phyloP scores from a whole-genome alignment of 2,113 vertebrate genomes.

The Nothoprocta perdicaria region DNA sequence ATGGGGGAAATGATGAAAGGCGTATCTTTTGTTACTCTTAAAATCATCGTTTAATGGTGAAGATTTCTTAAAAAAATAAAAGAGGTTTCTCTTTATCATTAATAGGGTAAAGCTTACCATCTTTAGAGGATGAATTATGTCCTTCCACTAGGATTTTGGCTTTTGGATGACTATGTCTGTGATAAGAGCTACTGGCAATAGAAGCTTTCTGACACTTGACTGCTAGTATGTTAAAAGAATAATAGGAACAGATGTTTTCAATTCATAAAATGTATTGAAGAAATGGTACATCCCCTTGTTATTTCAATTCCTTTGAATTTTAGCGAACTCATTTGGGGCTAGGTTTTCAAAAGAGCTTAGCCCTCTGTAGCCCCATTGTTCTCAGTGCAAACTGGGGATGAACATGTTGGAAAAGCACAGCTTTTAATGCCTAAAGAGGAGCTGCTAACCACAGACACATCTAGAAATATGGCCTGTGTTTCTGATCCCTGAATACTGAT shows the following conservation, averaged over 20 bases:
- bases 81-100: not conserved
- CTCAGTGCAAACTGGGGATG: conserved; percentile 20
- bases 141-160: not conserved
- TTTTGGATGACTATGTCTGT: conserved; percentile 1
- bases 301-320: conserved; percentile 63
- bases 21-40: not conserved
- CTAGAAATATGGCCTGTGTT: conserved; percentile 6
- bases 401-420: conserved; percentile 5
- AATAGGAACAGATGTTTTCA: conserved; percentile 67
- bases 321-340: conserved; percentile 46
- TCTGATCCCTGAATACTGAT: conserved; percentile 42
- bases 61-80: not conserved
- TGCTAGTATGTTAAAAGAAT: conserved; percentile 52
- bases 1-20: not conserved
- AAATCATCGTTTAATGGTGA: not conserved
- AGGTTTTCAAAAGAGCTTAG: conserved; percentile 49
- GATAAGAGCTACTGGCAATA: conserved; percentile 26
- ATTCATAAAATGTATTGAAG: conserved; percentile 44
- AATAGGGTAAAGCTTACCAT: conserved; percentile 2
- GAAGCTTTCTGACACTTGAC: conserved; percentile 13
- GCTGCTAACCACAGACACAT: not conserved
- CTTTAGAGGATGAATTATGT: not conserved
- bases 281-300: conserved; percentile 58
- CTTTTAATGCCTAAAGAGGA: conserved; percentile 37
- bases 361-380: conserved; percentile 22